phyloP scores from a whole-genome alignment of 35 echinoderm and acorn worm genomes.

The Anneissia japonica region DNA sequence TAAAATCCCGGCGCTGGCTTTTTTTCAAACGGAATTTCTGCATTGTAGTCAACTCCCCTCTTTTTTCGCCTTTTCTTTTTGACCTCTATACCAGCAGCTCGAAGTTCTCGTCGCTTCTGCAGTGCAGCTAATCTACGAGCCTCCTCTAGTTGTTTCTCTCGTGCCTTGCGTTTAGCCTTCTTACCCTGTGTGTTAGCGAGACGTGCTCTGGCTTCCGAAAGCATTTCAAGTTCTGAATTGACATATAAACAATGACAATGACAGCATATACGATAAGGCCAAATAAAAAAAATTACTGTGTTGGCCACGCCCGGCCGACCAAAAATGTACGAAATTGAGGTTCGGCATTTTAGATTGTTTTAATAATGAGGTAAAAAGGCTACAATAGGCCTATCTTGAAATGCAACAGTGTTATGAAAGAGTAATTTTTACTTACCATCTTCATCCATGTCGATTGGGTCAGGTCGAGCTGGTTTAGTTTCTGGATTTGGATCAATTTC shows the following conservation, averaged over 20 bases:
- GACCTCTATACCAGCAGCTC: constrained; percentile 77
- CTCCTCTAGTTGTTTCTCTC: constrained; percentile 91
- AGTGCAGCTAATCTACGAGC: constrained; percentile 77
- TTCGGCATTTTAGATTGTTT: too few relatives aligned
- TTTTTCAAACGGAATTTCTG: constrained; percentile 99
- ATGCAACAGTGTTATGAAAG: too few relatives aligned
- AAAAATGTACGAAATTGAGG: too few relatives aligned
- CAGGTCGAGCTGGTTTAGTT: constrained; percentile 93
- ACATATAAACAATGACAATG: background rate
- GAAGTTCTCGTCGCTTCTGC: constrained; percentile 82
- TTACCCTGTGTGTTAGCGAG: constrained; percentile 97
- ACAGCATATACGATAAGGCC: background rate
- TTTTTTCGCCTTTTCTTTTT: constrained; percentile 76
- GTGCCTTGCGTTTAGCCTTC: constrained; percentile 92
- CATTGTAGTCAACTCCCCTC: constrained; percentile 91
- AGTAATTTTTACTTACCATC: constrained; percentile 54
- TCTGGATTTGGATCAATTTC: constrained; percentile 98
- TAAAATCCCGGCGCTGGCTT: constrained; percentile 94
- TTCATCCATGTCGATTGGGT: constrained; percentile 57
- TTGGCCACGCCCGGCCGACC: too few relatives aligned
- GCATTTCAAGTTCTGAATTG: constrained; percentile 91
- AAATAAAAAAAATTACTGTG: background rate
- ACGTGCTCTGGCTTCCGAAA: constrained; percentile 96
- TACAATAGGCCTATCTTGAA: too few relatives aligned
- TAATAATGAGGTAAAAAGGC: too few relatives aligned